Evolutionary conservation across 1,140 invertebrate species (phyloP), one percentile per base, ranked within the genome.

Genomic region (Drosophila kohkoa): DNA sequence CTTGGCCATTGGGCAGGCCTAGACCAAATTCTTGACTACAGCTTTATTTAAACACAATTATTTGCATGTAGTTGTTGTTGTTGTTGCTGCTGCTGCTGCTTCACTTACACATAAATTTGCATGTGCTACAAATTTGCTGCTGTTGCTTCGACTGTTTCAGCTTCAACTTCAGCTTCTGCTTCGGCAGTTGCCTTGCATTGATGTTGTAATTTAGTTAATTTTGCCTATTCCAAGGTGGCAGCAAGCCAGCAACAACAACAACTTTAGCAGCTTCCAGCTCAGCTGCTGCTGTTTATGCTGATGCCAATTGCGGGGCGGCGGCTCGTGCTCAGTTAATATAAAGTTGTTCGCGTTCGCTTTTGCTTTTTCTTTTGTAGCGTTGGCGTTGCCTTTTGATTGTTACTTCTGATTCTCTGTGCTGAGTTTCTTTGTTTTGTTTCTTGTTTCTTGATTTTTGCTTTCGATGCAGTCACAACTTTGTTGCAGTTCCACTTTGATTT

Each of bases 201-300:
- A 89, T 90, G 86, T 89, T 89, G 86, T 89, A 90, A 89, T 90
- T 90, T 89, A 89, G 81, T 90, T 89, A 90, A 89, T 89, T 89
- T 89, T 90, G 86, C 86, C 75, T 88, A 89, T 88, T 88, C 86
- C 85, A 89, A 88, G 86, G 85, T 88, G 83, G 83, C 80, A 89
- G 85, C 70, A 77, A 68, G 68, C 71, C 80, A 75, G 67, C 65
- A 74, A 70, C 75, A 73, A 70, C 71, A 68, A 45, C 75, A 49
- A 38, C 54, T 35, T 13, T 52, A 46, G 32, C 73, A 65, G 62
- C 74, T 65, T 51, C 64, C 43, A 64, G 52, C 62, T 25, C 20
- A 25, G 20, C 20, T 25, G 20, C 20, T 25, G 20, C 3, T 16
- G 20, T 0, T 75, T 32, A 55, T 57, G 13, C 68, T 83, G 66